phyloP scores from a whole-genome alignment of 2,888 invertebrate genomes.

The Torymus texanus region DNA sequence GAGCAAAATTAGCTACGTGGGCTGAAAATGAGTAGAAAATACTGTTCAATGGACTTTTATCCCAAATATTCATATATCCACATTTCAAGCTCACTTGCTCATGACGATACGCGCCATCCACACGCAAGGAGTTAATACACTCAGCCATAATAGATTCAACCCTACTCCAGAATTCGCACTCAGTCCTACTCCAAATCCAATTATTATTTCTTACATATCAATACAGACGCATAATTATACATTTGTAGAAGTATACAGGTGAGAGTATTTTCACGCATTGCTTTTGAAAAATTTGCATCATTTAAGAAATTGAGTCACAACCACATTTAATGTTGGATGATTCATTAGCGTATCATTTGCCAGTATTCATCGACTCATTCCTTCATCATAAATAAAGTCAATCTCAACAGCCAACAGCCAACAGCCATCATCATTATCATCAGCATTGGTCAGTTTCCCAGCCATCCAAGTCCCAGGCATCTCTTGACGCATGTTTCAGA shows the following conservation, averaged over 20 bases:
- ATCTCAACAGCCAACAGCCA: no score
- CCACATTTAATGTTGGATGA: constrained; percentile 34
- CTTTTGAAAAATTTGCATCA: neutral
- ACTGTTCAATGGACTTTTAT: constrained; percentile 50
- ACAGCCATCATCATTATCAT: constrained; percentile 23
- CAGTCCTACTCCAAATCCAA: constrained; percentile 36
- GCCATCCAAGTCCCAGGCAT: constrained; percentile 44
- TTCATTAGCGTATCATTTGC: constrained; percentile 27
- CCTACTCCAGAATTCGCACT: constrained; percentile 42
- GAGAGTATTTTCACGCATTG: neutral
- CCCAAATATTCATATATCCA: constrained; percentile 54
- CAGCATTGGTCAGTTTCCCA: constrained; percentile 38
- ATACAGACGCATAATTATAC: constrained; percentile 29
- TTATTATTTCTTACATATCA: constrained; percentile 8
- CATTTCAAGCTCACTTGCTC: constrained; percentile 59
- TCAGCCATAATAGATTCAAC: constrained; percentile 54
- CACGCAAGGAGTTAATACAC: constrained; percentile 58
- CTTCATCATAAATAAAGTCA: constrained; percentile 31
- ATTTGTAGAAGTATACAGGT: constrained; percentile 10
- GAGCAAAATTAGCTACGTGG: constrained; percentile 59
- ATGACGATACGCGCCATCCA: constrained; percentile 57
- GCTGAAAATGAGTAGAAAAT: constrained; percentile 57
- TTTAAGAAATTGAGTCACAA: constrained; percentile 15
- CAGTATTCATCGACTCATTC: constrained; percentile 3
- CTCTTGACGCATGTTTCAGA: neutral